A percentile compares a stretch with the other conserved stretches of the same genome.
phyloP scores from a whole-genome alignment of 2,888 invertebrate genomes.

The Habrosyne pyritoides region DNA sequence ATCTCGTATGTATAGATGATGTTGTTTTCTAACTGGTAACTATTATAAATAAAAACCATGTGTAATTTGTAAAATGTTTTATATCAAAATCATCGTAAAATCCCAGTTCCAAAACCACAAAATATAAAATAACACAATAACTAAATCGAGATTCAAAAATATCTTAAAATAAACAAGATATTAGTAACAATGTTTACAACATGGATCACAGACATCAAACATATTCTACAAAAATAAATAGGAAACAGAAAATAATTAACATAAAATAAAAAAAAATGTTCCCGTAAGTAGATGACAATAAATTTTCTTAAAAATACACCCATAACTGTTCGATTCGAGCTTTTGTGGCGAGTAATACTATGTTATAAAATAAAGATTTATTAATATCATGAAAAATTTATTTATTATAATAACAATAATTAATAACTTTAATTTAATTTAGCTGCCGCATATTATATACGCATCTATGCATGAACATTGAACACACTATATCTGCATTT shows the following conservation, averaged over 20 bases:
- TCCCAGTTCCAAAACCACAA: constrained; percentile 17
- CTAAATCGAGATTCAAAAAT: constrained; percentile 5
- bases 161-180: background rate
- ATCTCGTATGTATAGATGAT: too few species aligned
- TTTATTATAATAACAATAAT: background rate
- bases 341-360: background rate
- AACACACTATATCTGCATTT: background rate
- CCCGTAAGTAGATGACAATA: constrained; percentile 7
- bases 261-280: background rate
- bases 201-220: constrained; percentile 14
- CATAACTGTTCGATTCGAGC: too few species aligned
- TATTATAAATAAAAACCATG: background rate
- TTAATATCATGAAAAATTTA: background rate
- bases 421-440: background rate
- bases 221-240: constrained; percentile 7
- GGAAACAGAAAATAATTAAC: background rate
- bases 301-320: background rate
- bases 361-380: background rate
- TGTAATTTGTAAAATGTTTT: constrained; percentile 5
- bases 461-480: background rate
- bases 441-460: background rate
- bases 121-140: constrained; percentile 6
- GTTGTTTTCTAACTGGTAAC: too few species aligned
- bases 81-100: constrained; percentile 17
- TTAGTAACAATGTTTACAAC: background rate